Conservation (phyloP, 2,113 vertebrate genomes). For the Cyphomyrus plagiostoma region DNA sequence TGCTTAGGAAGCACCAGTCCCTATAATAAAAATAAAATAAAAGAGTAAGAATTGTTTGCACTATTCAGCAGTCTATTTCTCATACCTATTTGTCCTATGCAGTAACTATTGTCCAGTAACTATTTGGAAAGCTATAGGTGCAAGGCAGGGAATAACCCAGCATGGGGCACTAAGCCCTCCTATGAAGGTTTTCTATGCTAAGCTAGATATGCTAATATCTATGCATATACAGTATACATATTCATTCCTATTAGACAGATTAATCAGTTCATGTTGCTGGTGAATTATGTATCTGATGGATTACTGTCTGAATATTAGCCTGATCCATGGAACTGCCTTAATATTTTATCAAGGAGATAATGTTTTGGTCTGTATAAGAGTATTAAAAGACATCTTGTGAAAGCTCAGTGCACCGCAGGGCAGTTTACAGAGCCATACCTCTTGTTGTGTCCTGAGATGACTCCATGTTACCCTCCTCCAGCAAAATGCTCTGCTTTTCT, state of each 20-base stretch:
- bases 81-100: background rate
- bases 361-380: background rate
- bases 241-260: background rate
- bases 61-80: background rate
- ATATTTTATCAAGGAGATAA: background rate
- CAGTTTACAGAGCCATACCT: background rate
- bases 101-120: too few species aligned
- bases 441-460: background rate
- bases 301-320: background rate
- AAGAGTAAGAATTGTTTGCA: background rate
- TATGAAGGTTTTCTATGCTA: background rate
- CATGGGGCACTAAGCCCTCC: background rate
- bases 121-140: background rate
- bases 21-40: background rate
- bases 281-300: background rate
- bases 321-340: background rate
- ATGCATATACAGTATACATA: background rate
- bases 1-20: background rate
- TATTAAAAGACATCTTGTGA: background rate
- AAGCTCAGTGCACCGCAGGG: background rate
- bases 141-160: background rate
- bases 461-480: background rate
- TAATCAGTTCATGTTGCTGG: background rate
- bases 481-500: background rate
- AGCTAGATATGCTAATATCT: background rate